Conservation (phyloP, 2,888 invertebrate genomes). For the Tribolium freemani region DNA sequence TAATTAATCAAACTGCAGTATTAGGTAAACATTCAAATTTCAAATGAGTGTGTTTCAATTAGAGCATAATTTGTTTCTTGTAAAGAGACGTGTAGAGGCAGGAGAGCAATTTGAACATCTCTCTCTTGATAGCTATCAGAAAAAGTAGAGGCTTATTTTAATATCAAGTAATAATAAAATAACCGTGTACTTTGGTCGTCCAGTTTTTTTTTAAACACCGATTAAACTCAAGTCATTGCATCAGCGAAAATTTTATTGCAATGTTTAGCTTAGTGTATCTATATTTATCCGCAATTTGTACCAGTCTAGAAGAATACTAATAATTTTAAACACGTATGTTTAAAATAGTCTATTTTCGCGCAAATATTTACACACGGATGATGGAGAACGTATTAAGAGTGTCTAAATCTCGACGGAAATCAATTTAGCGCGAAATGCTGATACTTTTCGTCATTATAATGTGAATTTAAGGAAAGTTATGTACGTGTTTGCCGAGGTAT, state of each 20-base stretch:
- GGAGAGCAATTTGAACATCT: too few relatives aligned
- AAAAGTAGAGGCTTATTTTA: neutral
- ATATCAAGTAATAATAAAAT: neutral
- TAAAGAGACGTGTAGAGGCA: too few relatives aligned
- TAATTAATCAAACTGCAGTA: too few relatives aligned
- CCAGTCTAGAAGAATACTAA: constrained; percentile 21
- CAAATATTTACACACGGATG: constrained; percentile 30
- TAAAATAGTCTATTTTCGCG: constrained; percentile 11
- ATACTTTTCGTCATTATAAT: constrained; percentile 17
- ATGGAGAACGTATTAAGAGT: constrained; percentile 3
- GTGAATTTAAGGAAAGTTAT: constrained; percentile 28
- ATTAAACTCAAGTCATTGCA: constrained; percentile 26
- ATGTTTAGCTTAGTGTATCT: constrained; percentile 31
- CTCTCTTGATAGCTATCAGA: too few relatives aligned
- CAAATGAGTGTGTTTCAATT: too few relatives aligned
- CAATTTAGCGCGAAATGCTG: constrained; percentile 7
- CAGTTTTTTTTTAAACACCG: constrained; percentile 26
- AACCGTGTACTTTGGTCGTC: neutral
- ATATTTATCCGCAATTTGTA: constrained; percentile 34
- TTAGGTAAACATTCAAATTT: too few relatives aligned
- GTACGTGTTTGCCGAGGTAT: constrained; percentile 26
- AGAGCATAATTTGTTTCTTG: too few relatives aligned
- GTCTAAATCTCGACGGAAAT: constrained; percentile 1
- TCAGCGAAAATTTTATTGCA: constrained; percentile 30
- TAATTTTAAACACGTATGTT: constrained; percentile 36